Evolutionary conservation across 2,797 vertebrate species (phyloP).

Genomic region (Melanotaenia parkinsoni): DNA sequence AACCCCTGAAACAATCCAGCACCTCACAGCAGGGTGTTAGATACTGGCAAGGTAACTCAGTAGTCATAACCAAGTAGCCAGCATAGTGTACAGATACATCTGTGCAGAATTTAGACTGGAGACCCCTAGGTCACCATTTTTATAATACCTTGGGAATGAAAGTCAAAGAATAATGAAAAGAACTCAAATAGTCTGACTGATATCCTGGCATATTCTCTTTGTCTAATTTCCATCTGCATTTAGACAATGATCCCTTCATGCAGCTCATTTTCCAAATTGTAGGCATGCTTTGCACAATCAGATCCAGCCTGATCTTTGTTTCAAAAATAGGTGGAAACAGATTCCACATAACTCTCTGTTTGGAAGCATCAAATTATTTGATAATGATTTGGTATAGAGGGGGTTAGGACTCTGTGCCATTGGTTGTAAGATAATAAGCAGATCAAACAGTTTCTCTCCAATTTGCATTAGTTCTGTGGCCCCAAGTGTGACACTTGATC

Average conservation of each 20-base stretch:
- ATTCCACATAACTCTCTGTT: conserved; percentile 25
- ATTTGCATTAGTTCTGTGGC: conserved; percentile 20
- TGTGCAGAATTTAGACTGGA: no score
- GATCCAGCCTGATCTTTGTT: conserved; percentile 20
- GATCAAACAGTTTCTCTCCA: conserved; percentile 50
- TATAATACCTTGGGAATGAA: not conserved
- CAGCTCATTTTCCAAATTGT: conserved; percentile 14
- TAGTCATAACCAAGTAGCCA: no score
- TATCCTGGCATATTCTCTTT: conserved; percentile 24
- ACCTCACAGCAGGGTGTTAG: no score
- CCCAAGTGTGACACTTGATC: conserved; percentile 28
- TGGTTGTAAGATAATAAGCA: conserved; percentile 55
- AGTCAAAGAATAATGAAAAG: conserved; percentile 17
- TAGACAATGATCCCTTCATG: conserved; percentile 3
- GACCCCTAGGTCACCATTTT: not conserved
- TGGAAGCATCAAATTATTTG: conserved; percentile 28
- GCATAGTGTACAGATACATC: no score
- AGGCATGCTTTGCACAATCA: conserved; percentile 15
- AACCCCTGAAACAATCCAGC: not conserved
- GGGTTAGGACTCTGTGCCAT: conserved; percentile 41
- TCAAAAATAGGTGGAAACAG: conserved; percentile 17
- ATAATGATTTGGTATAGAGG: conserved; percentile 34
- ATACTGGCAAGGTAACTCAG: no score
- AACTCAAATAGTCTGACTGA: conserved; percentile 15
- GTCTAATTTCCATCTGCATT: conserved; percentile 31